Conservation (phyloP, 2,797 vertebrate genomes). For the Caiman crocodilus region DNA sequence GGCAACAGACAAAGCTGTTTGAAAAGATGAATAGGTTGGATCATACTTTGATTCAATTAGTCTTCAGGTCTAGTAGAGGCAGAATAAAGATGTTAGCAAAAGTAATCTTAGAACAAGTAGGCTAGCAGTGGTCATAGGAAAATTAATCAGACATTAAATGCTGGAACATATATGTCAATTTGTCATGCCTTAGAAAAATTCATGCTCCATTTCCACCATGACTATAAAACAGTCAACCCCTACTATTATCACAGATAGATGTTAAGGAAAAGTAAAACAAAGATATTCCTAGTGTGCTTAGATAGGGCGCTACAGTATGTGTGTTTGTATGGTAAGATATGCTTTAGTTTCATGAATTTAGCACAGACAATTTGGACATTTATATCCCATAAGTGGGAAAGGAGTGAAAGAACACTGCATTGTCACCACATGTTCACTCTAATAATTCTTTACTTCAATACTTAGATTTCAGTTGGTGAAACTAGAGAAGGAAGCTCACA, state of each 20-base stretch:
- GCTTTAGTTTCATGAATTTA: neutral
- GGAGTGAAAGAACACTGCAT: neutral
- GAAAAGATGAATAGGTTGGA: neutral
- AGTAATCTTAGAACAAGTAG: neutral
- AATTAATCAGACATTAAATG: neutral
- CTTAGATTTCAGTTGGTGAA: slow-evolving; percentile 10
- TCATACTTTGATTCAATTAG: neutral
- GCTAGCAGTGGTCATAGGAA: neutral
- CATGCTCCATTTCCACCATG: neutral
- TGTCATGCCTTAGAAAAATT: neutral
- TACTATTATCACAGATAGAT: neutral
- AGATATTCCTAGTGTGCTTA: fast-evolving
- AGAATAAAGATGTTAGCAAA: neutral
- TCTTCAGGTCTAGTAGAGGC: neutral
- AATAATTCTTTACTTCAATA: neutral
- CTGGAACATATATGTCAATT: neutral
- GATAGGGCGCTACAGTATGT: neutral
- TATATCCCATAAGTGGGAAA: neutral
- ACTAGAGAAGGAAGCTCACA: neutral
- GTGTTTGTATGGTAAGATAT: fast-evolving
- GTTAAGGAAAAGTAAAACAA: neutral
- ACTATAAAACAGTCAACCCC: neutral
- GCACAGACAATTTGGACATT: neutral
- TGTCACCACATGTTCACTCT: neutral
- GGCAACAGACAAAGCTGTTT: neutral